Percentiles rank a stretch among this genome's conserved stretches.
Conservation (phyloP, 35 echinoderm and acorn worm species). For the Amphiura filiformis region DNA sequence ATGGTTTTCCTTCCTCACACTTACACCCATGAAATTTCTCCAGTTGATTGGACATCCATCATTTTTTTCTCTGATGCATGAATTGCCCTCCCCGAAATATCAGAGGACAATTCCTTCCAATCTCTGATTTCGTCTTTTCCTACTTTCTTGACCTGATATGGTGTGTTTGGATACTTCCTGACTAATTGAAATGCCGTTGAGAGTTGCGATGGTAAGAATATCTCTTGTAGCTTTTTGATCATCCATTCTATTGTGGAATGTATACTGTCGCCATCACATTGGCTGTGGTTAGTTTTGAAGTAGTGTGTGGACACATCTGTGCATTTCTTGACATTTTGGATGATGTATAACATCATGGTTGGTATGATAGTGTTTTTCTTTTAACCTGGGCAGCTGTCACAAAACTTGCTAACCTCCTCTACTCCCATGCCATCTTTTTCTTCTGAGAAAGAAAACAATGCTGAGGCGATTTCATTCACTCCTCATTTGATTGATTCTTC, state of each 20-base stretch:
- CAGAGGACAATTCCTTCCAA: too few relatives aligned
- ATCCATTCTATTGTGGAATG: not conserved
- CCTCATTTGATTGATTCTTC: not conserved
- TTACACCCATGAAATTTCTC: too few relatives aligned
- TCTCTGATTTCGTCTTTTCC: too few relatives aligned
- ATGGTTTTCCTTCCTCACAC: too few relatives aligned
- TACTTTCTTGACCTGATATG: not conserved
- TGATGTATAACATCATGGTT: too few relatives aligned
- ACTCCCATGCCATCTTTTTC: not conserved
- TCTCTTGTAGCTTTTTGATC: not conserved
- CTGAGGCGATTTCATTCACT: not conserved
- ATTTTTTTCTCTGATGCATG: too few relatives aligned
- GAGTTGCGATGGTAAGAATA: not conserved
- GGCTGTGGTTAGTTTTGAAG: not conserved
- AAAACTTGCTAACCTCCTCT: not conserved
- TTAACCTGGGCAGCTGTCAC: too few relatives aligned
- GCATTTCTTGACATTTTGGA: not conserved
- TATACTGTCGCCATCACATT: not conserved
- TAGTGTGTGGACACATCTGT: not conserved
- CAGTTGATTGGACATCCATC: too few relatives aligned
- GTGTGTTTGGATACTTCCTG: not conserved
- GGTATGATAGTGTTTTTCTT: too few relatives aligned
- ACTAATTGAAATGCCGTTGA: not conserved
- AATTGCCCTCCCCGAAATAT: too few relatives aligned
- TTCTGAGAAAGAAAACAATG: not conserved